A percentile compares a stretch with the other conserved stretches of the same genome.
phyloP scores from a whole-genome alignment of 2,797 vertebrate species.

The Tamandua tetradactyla region DNA sequence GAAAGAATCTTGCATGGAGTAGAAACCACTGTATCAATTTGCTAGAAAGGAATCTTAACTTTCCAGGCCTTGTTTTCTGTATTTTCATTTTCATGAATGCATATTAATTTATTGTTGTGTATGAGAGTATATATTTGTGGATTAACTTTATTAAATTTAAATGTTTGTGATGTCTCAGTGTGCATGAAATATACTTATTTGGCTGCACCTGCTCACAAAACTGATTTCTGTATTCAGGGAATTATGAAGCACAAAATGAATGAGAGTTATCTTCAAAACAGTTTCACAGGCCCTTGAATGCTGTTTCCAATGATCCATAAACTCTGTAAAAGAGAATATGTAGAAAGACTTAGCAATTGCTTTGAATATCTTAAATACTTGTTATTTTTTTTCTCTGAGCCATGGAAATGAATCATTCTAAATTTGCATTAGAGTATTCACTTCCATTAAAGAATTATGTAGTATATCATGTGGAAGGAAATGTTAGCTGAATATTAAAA shows the following conservation, averaged over 20 bases:
- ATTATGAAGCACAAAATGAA: conserved; percentile 54
- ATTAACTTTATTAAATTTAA: conserved; percentile 77
- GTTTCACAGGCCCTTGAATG: conserved; percentile 33
- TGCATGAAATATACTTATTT: conserved; percentile 76
- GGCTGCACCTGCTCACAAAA: conserved; percentile 78
- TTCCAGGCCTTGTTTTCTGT: conserved; percentile 20
- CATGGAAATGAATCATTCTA: conserved; percentile 38
- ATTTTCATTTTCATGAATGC: conserved; percentile 79
- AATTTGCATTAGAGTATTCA: conserved; percentile 48
- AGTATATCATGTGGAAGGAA: conserved; percentile 30
- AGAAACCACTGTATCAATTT: conserved; percentile 80
- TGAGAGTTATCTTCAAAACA: conserved; percentile 41
- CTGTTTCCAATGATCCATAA: conserved; percentile 18
- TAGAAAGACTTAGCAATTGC: conserved; percentile 37
- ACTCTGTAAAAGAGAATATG: conserved; percentile 25
- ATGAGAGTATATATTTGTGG: conserved; percentile 68
- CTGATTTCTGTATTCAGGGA: conserved; percentile 74
- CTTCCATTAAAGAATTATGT: neutral
- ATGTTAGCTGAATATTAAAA: conserved; percentile 17
- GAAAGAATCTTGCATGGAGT: conserved; percentile 63
- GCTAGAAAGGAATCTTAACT: conserved; percentile 75
- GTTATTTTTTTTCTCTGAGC: conserved; percentile 47
- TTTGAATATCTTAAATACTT: conserved; percentile 40
- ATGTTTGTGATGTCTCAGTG: conserved; percentile 70
- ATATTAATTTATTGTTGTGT: conserved; percentile 74